These are phyloP conservation scores for Brachionus plicatilis DNA, from an alignment of 1,140 invertebrate species.

Conservation along the genomic window DNA sequence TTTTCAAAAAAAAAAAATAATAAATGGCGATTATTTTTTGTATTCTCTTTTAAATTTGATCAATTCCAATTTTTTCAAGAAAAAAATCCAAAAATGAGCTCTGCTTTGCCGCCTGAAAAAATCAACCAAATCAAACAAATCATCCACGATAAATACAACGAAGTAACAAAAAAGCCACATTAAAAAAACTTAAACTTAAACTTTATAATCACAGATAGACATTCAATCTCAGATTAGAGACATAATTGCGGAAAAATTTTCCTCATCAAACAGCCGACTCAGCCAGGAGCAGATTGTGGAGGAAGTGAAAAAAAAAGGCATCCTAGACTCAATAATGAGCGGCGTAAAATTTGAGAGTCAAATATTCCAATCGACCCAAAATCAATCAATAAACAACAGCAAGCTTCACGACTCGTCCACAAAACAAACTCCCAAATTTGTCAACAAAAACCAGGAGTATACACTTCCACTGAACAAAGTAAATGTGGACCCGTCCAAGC, in stretches of 20 bases:
- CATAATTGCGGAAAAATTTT: slow-evolving; percentile 8
- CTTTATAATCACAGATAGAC: background rate
- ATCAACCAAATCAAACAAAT: slow-evolving; percentile 36
- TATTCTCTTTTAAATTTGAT: background rate
- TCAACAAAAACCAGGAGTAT: background rate
- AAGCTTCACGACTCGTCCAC: background rate
- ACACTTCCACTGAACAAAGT: background rate
- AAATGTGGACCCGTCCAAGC: slow-evolving; percentile 10
- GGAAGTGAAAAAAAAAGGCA: slow-evolving; percentile 5
- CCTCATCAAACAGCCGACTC: background rate
- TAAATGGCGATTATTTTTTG: background rate
- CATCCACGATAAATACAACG: slow-evolving; percentile 17
- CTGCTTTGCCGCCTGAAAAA: slow-evolving; percentile 14
- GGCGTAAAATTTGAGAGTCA: slow-evolving; percentile 25
- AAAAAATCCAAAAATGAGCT: background rate
- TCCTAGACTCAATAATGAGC: slow-evolving; percentile 27
- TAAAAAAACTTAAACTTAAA: too few species aligned
- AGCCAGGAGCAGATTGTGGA: background rate
- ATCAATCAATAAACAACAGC: slow-evolving; percentile 9
- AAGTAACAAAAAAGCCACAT: background rate
- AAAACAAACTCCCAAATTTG: background rate
- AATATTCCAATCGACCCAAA: background rate
- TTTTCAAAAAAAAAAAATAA: background rate
- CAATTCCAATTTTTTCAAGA: background rate
- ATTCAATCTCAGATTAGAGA: slow-evolving; percentile 18